Percentiles rank a stretch among this genome's conserved stretches.
Conservation (phyloP, 35 echinoderm and acorn worm genomes). For the Stichopus chloronotus region DNA sequence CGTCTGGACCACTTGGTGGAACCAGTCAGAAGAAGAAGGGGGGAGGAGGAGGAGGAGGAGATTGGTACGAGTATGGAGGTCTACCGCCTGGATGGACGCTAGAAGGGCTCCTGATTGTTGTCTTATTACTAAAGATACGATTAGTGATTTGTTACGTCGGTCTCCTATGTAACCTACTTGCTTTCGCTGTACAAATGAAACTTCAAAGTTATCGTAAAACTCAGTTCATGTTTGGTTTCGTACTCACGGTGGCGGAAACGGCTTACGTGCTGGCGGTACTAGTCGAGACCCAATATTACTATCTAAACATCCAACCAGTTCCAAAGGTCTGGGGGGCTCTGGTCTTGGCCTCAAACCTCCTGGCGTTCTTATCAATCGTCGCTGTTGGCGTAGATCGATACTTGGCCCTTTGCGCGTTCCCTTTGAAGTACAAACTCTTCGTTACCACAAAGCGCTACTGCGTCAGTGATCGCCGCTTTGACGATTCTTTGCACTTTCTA, state of each 20-base stretch:
- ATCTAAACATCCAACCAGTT: background rate
- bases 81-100: background rate
- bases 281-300: background rate
- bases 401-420: background rate
- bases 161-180: background rate
- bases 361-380: background rate
- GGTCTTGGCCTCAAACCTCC: background rate
- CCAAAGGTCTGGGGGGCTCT: background rate
- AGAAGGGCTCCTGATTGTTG: background rate
- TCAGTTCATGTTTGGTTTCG: background rate
- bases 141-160: background rate
- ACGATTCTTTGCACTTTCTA: background rate
- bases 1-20: background rate
- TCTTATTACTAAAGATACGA: background rate
- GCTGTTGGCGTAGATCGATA: conserved; percentile 7
- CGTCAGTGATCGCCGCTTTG: background rate
- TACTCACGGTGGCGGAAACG: background rate
- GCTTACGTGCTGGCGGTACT: background rate
- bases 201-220: conserved; percentile 12
- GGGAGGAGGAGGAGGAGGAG: background rate
- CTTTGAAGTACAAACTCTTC: background rate
- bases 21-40: too few species aligned
- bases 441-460: background rate
- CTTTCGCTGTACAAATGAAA: background rate
- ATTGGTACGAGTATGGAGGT: background rate